phyloP scores from a whole-genome alignment of 2,888 invertebrate genomes.

The Phlogophora meticulosa region DNA sequence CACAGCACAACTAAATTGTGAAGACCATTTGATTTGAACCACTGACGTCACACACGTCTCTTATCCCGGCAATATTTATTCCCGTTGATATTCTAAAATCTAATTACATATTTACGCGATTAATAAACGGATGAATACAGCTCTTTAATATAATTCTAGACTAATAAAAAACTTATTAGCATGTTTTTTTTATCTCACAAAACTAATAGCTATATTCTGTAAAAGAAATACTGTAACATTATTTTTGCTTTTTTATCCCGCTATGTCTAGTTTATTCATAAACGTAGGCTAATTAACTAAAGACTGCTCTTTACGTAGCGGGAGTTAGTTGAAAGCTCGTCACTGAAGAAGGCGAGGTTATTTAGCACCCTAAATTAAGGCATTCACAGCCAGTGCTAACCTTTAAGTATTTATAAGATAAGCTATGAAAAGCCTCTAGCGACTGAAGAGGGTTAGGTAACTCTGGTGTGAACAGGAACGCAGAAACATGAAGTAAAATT shows the following conservation, averaged over 20 bases:
- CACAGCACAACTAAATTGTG: too few relatives aligned
- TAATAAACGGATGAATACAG: too few relatives aligned
- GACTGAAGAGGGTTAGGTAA: not conserved
- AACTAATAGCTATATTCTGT: not conserved
- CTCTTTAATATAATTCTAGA: too few relatives aligned
- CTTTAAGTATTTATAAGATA: conserved; percentile 23
- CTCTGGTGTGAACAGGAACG: too few relatives aligned
- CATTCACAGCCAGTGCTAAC: conserved; percentile 63
- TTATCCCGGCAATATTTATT: too few relatives aligned
- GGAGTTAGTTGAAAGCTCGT: conserved; percentile 65
- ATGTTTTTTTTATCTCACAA: too few relatives aligned
- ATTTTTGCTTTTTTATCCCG: conserved; percentile 1
- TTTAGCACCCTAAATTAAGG: conserved; percentile 72
- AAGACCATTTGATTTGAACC: too few relatives aligned
- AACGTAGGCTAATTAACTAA: conserved; percentile 60
- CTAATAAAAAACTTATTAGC: too few relatives aligned
- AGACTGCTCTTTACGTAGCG: conserved; percentile 55
- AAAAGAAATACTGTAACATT: conserved; percentile 5
- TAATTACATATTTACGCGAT: too few relatives aligned
- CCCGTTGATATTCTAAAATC: too few relatives aligned
- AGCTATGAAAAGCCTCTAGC: not conserved
- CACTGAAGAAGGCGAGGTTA: conserved; percentile 67
- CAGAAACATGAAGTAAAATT: too few relatives aligned
- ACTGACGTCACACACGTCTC: too few relatives aligned
- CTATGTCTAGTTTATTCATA: conserved; percentile 29